Evolutionary conservation across 1,140 invertebrate species (phyloP).

Genomic region (Drosophila jambulina): DNA sequence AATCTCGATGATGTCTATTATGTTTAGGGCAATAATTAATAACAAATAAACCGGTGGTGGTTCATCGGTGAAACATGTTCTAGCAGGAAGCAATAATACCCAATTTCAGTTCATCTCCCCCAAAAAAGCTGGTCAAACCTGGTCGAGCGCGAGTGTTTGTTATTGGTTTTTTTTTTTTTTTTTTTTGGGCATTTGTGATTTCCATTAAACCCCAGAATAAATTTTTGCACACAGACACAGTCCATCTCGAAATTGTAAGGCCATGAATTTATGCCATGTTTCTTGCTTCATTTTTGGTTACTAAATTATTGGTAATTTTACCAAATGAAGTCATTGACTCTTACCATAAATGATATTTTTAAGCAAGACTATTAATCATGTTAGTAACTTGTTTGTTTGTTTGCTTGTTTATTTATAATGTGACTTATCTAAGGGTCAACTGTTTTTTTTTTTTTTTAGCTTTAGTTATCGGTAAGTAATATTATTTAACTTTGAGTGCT

Average conservation of each 20-base stretch:
- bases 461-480: conserved; percentile 5
- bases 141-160: conserved; percentile 23
- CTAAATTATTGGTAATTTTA: neutral
- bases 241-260: neutral
- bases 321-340: neutral
- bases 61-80: conserved; percentile 59
- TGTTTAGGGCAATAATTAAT: conserved; percentile 54
- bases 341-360: neutral
- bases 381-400: neutral
- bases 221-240: conserved; percentile 25
- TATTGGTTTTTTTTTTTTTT: neutral
- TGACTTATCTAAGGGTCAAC: neutral
- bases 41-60: conserved; percentile 22
- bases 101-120: conserved; percentile 29
- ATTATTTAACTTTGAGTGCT: neutral
- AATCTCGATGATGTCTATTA: conserved; percentile 27
- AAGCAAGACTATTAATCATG: neutral
- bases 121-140: conserved; percentile 57
- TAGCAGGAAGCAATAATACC: conserved; percentile 66
- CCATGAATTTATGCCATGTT: neutral
- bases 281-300: neutral
- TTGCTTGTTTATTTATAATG: neutral
- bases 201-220: conserved; percentile 17
- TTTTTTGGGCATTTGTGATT: conserved; percentile 24
- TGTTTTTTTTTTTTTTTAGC: neutral